Percentiles rank a stretch among this genome's conserved stretches.
These are phyloP conservation scores for Oophaga pumilio DNA, from an alignment of 2,113 vertebrate genomes.

Conservation along the genomic window DNA sequence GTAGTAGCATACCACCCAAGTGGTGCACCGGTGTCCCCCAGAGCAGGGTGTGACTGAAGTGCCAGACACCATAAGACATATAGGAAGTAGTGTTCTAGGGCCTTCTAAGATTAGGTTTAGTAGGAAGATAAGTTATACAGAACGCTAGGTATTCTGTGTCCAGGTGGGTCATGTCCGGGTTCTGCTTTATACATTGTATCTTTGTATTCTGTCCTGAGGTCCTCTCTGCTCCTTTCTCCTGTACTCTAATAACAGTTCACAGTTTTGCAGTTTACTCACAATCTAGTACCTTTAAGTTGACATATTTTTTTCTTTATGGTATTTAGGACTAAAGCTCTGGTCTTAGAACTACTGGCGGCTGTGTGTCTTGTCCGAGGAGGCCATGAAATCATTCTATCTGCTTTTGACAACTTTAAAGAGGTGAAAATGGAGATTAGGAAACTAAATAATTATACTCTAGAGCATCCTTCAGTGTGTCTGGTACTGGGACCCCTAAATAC, in stretches of 20 bases:
- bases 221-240: neutral
- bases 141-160: too few species aligned
- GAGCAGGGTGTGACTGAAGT: neutral
- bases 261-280: too few species aligned
- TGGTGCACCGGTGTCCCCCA: neutral
- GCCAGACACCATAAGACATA: too few species aligned
- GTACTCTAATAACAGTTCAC: neutral
- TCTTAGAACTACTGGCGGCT: slow-evolving; percentile 93
- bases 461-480: neutral
- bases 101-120: too few species aligned
- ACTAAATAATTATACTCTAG: neutral
- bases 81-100: too few species aligned
- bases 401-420: slow-evolving; percentile 99
- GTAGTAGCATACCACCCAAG: neutral
- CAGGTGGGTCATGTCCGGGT: neutral
- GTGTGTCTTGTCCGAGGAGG: slow-evolving; percentile 95
- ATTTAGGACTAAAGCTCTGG: slow-evolving; percentile 91
- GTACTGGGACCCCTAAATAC: neutral
- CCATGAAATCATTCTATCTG: slow-evolving; percentile 96
- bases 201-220: neutral
- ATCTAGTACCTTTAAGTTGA: neutral
- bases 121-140: too few species aligned
- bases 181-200: neutral
- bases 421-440: slow-evolving; percentile 66
- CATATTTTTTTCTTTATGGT: neutral